Percentiles rank a stretch among this genome's conserved stretches.
phyloP scores from a whole-genome alignment of 35 echinoderm and acorn worm species.

The Stichopus chloronotus region DNA sequence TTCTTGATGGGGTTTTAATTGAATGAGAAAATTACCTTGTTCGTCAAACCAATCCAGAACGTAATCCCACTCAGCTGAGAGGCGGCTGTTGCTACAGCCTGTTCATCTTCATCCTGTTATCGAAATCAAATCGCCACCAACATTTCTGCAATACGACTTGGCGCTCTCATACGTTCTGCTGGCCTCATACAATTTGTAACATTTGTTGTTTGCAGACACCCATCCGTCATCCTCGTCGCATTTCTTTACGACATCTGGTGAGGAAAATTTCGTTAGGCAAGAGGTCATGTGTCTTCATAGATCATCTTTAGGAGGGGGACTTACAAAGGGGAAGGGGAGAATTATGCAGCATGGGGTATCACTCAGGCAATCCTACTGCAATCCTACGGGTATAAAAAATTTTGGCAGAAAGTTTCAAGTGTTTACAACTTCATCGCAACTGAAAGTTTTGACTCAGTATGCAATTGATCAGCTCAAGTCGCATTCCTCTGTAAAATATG shows the following conservation, averaged over 20 bases:
- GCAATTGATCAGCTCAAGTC: too few relatives aligned
- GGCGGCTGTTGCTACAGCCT: neutral
- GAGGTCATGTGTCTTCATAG: too few relatives aligned
- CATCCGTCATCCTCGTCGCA: constrained; percentile 55
- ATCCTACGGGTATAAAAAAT: too few relatives aligned
- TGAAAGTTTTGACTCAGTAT: too few relatives aligned
- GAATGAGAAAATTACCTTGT: constrained; percentile 26
- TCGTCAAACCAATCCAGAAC: constrained; percentile 48
- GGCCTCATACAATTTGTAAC: constrained; percentile 21
- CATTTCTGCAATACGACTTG: constrained; percentile 17
- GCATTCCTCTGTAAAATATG: too few relatives aligned
- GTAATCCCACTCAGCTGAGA: neutral
- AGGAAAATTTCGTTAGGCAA: neutral
- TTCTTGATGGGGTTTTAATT: too few relatives aligned
- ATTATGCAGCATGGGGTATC: too few relatives aligned
- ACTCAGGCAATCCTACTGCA: too few relatives aligned
- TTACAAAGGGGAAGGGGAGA: too few relatives aligned
- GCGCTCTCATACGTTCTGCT: neutral
- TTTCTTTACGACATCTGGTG: constrained; percentile 26
- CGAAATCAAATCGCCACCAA: constrained; percentile 14
- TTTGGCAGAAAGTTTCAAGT: too few relatives aligned
- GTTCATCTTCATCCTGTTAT: constrained; percentile 11
- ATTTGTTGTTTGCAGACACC: constrained; percentile 24
- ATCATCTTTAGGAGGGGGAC: too few relatives aligned
- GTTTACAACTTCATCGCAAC: too few relatives aligned